phyloP scores from a whole-genome alignment of 2,888 invertebrate species.

The Epinotia demarniana region DNA sequence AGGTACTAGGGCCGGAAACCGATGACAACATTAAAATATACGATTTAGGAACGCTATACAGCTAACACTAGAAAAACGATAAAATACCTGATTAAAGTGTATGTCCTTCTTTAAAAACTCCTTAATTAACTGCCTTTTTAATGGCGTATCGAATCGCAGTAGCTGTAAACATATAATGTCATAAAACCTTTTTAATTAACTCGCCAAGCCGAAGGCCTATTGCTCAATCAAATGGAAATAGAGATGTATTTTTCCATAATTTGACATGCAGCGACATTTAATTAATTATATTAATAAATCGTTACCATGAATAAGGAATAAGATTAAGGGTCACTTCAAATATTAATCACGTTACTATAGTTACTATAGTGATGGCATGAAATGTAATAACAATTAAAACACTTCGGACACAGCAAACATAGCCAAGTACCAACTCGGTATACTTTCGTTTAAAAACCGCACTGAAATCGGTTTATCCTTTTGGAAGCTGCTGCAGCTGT shows the following conservation, averaged over 20 bases:
- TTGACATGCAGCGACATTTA: conserved; percentile 5
- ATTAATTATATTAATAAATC: conserved; percentile 11
- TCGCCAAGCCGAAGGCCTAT: conserved; percentile 18
- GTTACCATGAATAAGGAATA: neutral
- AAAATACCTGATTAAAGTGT: neutral
- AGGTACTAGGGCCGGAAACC: too few species aligned
- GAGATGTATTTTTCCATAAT: conserved; percentile 2
- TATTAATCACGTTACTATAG: too few species aligned
- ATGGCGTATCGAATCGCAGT: conserved; percentile 4
- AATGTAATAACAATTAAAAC: too few species aligned
- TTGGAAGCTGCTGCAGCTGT: too few species aligned
- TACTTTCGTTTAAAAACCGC: too few species aligned
- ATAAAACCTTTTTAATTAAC: conserved; percentile 15
- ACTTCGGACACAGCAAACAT: too few species aligned
- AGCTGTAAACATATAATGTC: neutral
- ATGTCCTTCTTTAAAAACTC: neutral
- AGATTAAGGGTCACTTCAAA: conserved; percentile 6
- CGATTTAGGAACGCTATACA: too few species aligned
- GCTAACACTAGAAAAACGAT: neutral
- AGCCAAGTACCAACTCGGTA: too few species aligned
- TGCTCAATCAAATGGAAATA: conserved; percentile 9
- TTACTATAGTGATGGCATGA: too few species aligned
- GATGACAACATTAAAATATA: too few species aligned
- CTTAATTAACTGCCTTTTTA: neutral
- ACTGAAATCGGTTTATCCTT: too few species aligned